phyloP scores from a whole-genome alignment of 2,797 vertebrate species.

The Sebastes steindachneri region DNA sequence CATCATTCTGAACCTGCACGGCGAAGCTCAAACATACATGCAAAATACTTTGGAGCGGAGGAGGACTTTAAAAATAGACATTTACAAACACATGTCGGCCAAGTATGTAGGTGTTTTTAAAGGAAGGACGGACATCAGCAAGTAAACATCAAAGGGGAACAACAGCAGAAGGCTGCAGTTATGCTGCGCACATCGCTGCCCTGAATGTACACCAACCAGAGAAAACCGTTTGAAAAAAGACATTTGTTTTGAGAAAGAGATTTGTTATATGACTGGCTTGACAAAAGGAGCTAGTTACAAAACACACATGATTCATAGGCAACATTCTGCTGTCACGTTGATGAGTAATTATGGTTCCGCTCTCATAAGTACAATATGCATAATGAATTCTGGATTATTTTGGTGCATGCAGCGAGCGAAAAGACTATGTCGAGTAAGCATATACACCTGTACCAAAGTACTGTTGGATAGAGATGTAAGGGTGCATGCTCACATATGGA shows the following conservation, averaged over 20 bases:
- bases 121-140: background rate
- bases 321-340: slow-evolving; percentile 46
- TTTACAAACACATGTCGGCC: background rate
- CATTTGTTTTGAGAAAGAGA: background rate
- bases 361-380: slow-evolving; percentile 46
- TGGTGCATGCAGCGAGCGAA: background rate
- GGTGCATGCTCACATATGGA: background rate
- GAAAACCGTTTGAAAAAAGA: background rate
- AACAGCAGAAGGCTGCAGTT: background rate
- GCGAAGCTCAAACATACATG: slow-evolving; percentile 32
- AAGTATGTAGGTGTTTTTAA: slow-evolving; percentile 3
- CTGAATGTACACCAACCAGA: background rate
- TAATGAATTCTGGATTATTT: slow-evolving; percentile 46
- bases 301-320: slow-evolving; percentile 62
- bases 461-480: background rate
- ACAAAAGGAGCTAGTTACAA: slow-evolving; percentile 43
- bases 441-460: slow-evolving; percentile 5
- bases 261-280: slow-evolving; percentile 10
- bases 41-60: background rate
- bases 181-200: background rate
- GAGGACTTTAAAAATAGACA: slow-evolving; percentile 15
- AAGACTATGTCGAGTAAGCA: slow-evolving; percentile 9
- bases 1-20: slow-evolving; percentile 16
- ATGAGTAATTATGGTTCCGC: slow-evolving; percentile 59
- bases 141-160: slow-evolving; percentile 1